Evolutionary conservation across 2,113 vertebrate genomes (phyloP).

Genomic region (Brachyhypopomus occidentalis): DNA sequence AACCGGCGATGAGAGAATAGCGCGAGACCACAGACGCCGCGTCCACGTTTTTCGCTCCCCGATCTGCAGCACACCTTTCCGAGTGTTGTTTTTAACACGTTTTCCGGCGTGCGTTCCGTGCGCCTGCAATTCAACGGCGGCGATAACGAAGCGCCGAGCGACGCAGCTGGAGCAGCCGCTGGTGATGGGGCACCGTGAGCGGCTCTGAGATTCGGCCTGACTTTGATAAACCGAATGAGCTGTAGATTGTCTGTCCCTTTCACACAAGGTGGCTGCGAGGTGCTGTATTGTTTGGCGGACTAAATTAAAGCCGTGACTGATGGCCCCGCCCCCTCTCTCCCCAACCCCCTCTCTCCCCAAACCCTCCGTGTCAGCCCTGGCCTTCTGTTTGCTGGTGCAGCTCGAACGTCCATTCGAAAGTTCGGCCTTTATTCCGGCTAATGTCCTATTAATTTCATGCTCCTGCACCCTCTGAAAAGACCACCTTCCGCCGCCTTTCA

Average conservation of each 20-base stretch:
- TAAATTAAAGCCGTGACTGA: conserved; percentile 45
- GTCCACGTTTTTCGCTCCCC: neutral
- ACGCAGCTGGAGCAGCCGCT: neutral
- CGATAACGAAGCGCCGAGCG: conserved; percentile 34
- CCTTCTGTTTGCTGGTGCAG: conserved; percentile 11
- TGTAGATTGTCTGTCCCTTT: conserved; percentile 43
- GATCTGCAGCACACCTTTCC: neutral
- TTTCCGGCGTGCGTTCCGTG: neutral
- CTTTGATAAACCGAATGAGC: conserved; percentile 53
- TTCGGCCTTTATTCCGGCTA: conserved; percentile 51
- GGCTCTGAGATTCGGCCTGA: conserved; percentile 37
- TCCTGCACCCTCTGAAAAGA: conserved; percentile 47
- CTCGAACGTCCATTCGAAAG: conserved; percentile 47
- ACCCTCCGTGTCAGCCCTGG: conserved; percentile 6
- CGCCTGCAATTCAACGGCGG: conserved; percentile 19
- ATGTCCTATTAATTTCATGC: conserved; percentile 59
- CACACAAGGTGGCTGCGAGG: conserved; percentile 45
- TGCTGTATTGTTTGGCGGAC: conserved; percentile 45
- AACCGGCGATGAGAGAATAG: neutral
- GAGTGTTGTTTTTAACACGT: conserved; percentile 5
- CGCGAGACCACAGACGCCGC: neutral
- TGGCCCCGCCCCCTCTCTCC: conserved; percentile 1
- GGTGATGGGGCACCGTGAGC: conserved; percentile 29
- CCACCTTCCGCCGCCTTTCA: conserved; percentile 31
- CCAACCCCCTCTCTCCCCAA: neutral